Base-by-base conservation (phyloP, 1,140 invertebrate genomes). In the Papilio machaon region DNA sequence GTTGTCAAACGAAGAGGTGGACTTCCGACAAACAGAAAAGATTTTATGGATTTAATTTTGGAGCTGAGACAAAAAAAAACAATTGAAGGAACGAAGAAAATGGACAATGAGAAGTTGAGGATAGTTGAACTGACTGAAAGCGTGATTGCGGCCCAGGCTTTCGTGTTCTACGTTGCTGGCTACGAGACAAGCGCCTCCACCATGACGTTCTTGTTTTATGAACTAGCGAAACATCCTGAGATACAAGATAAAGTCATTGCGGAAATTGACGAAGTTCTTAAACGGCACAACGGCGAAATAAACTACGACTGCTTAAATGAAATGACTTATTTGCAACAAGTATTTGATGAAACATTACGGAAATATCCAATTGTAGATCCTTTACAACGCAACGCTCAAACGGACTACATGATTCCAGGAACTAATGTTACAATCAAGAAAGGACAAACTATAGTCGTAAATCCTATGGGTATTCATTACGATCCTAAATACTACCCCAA, bases 401-500 rank as follows among this genome's bases (percentile, higher is more conserved):
- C 91, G 79, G 89, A 95, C 54, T 96, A 96, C 81, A 94, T 93
- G 80, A 88, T 96, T 43, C 87, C 94, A 10, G 92, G 92, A 1
- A 94, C 90, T 0, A 89, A 95, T 52, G 84, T 95, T 1, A 90
- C 91, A 0, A 91, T 96, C 13, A 88, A 95, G 19, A 92, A 93
- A 74, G 95, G 95, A 17, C 81, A 80, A 10, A 73, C 78, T 8
- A 52, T 88, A 11, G n/a, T 85, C 8, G 74, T 88, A 43, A 81
- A 85, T 19, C 60, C 82, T 1, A 76, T 80, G 17, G 83, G 82
- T 10, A 82, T 89, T n/a, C 88, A 89, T 67, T 79, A 81, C 13
- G 88, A 89, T 83, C 82, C 84, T 11, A 86, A 83, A 54, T 82
- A 86, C 74, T 88, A 85, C 78, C 86, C 87, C 9, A 30, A 64